Percentiles rank a stretch among this genome's conserved stretches.
Conservation (phyloP, 2,888 invertebrate species). For the Nemapogon koenigi region DNA sequence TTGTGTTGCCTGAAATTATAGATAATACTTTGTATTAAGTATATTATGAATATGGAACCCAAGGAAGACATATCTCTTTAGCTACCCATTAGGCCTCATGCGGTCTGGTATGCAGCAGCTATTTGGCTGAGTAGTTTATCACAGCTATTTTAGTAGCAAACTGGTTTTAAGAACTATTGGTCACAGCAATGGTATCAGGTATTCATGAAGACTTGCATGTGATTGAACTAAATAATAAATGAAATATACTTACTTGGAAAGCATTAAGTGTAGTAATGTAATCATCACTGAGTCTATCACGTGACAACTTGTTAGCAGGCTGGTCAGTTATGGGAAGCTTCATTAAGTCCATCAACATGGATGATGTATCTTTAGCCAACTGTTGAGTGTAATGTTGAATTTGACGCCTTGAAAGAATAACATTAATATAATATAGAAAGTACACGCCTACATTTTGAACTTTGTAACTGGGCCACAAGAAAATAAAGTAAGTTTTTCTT, state of each 20-base stretch:
- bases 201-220: not conserved
- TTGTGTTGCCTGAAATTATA: no score
- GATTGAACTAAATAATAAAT: not conserved
- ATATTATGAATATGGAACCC: no score
- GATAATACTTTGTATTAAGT: no score
- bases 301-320: slow-evolving; percentile 81
- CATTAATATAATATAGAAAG: not conserved
- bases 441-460: not conserved
- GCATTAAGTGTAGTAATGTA: slow-evolving; percentile 88
- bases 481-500: no score
- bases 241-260: slow-evolving; percentile 68
- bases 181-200: no score
- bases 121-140: no score
- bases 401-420: slow-evolving; percentile 73
- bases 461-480: slow-evolving; percentile 1
- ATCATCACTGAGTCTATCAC: slow-evolving; percentile 90
- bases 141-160: no score
- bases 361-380: slow-evolving; percentile 90
- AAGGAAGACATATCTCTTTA: no score
- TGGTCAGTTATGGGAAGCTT: slow-evolving; percentile 68
- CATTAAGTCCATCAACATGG: slow-evolving; percentile 82
- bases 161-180: no score
- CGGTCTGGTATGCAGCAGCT: no score
- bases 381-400: slow-evolving; percentile 96
- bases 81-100: no score